Base-by-base conservation (phyloP, 2,113 vertebrate genomes). In the Anser brachyrhynchus region DNA sequence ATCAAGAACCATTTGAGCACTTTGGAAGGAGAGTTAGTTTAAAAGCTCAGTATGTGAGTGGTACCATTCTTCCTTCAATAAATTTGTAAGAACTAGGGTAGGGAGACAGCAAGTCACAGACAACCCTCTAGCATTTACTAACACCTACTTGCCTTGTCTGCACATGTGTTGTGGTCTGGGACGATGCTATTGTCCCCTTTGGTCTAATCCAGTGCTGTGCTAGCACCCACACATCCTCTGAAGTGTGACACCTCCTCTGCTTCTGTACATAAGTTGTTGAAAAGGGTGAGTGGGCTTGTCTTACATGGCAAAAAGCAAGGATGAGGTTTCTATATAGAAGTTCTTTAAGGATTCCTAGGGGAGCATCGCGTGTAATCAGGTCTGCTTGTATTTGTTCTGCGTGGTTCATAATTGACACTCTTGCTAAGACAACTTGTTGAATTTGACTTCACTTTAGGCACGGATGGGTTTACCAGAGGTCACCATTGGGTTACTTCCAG, bases 391-490 rank as follows among this genome's bases (percentile, higher is more conserved):
- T 71, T 71, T 72, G 0, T 66, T 90, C 52, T 72, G 19, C 41
- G 69, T 18, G n/a, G 12, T 54, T 83, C 70, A 35, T 46, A 76
- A 37, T 76, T 57, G 22, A 3, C 26, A 31, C 15, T 61, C 28
- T 67, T 49, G 51, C 90, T 74, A 43, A 91, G 91, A 21, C 20
- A 69, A 69, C 16, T 44, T 35, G 26, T 66, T 78, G 84, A 11
- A 25, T 72, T 93, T 92, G 22, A 9, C 67, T 92, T 71, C 37
- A 17, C 85, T 92, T 84, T 87, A 99, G 99, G 98, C 98, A 82
- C 92, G 4, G 77, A 39, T 99, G 86, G 99, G 98, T 72, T 98
- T 99, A 39, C 99, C 99, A 89, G 99, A 99, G 97, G 99, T 99
- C 89, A 97, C 84, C 20, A 28, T 99, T 89, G 99, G 99, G 80